These are phyloP conservation scores for Blera fallax DNA, from an alignment of 2,888 invertebrate species.

Conservation along the genomic window DNA sequence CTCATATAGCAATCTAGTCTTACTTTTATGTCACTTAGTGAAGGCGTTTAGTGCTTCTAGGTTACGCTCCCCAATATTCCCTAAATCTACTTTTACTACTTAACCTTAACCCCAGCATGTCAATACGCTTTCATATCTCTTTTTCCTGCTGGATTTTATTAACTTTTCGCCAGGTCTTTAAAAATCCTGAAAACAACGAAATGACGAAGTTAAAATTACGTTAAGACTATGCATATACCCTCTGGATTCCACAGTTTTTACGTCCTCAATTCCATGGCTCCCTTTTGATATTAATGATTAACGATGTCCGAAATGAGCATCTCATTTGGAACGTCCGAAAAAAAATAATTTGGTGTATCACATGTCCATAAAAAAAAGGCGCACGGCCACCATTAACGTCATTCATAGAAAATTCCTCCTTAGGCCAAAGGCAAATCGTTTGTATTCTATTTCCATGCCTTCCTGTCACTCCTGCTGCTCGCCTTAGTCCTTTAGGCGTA, in stretches of 20 bases:
- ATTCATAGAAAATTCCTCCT: conserved; percentile 37
- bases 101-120: too few species aligned
- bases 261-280: background rate
- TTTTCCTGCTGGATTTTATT: background rate
- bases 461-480: background rate
- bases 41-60: too few species aligned
- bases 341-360: conserved; percentile 22
- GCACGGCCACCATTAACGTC: conserved; percentile 39
- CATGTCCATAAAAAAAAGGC: background rate
- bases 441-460: conserved; percentile 9
- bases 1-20: too few species aligned
- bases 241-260: background rate
- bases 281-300: conserved; percentile 27
- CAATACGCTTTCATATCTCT: too few species aligned
- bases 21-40: too few species aligned
- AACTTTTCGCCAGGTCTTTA: background rate
- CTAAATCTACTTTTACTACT: background rate
- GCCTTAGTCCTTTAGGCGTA: background rate
- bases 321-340: background rate
- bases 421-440: conserved; percentile 20
- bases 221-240: background rate
- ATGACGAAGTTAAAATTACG: background rate
- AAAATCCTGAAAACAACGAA: background rate
- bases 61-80: too few species aligned
- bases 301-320: conserved; percentile 10